Base-by-base conservation (phyloP, 2,113 vertebrate genomes). In the Motacilla tschutschensis region DNA sequence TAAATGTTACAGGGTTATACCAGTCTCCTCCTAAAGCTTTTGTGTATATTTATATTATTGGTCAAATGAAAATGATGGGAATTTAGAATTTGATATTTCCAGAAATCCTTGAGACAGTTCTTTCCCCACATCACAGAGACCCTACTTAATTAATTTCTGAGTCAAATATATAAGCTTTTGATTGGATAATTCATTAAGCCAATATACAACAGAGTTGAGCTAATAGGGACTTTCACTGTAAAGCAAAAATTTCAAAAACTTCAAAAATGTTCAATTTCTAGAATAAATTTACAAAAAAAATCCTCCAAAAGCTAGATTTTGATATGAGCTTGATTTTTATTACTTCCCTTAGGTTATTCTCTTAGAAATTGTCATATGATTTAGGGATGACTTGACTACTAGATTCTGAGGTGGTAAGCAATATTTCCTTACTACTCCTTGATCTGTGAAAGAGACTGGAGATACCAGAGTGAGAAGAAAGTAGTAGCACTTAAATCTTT, bases 271-370 rank as follows among this genome's bases (percentile, higher is more conserved):
- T 51, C 24, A 14, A 18, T 35, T 80, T 89, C 36, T 88, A 93
- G 51, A 70, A 67, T 24, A 95, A 21, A 10, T 25, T 79, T 67
- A 70, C 48, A 35, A 57, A 33, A 51, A 44, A 16, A 64, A 28
- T 20, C 3, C 4, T 4, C 12, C 5, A 8, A 70, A 76, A 35
- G 12, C 31, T 73, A 91, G 47, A 62, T 94, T 94, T 92, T 87
- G 35, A 87, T 58, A 25, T 72, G 18, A 70, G 14, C 62, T 89
- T 95, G 82, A 86, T 63, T 81, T 94, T 95, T 94, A 94, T 94
- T 93, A 63, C 65, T 93, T 95, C 88, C 70, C 91, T 92, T 79
- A 65, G 6, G 6, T 77, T 40, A 76, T 46, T 29, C n/a, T 77
- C 12, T 62, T 69, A 81, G 58, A 89, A 94, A 92, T 76, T 72